Conservation (phyloP, 1,140 invertebrate species). For the Scaptomyza graminum region DNA sequence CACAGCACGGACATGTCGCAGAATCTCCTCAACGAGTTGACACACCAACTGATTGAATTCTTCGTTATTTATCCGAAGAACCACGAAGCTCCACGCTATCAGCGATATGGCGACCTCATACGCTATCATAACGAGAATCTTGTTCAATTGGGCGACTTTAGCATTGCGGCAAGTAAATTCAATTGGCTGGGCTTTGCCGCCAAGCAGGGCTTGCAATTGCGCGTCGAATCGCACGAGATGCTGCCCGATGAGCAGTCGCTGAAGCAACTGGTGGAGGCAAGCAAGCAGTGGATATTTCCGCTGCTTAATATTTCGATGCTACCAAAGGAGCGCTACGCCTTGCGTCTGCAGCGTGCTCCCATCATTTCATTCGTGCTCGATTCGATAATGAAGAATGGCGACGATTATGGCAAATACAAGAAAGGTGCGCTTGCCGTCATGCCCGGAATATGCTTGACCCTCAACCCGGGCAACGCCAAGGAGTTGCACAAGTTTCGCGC, state of each 20-base stretch:
- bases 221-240: neutral
- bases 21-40: slow-evolving; percentile 26
- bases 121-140: slow-evolving; percentile 42
- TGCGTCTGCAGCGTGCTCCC: slow-evolving; percentile 48
- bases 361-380: slow-evolving; percentile 41
- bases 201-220: slow-evolving; percentile 19
- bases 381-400: slow-evolving; percentile 12
- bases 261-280: slow-evolving; percentile 29
- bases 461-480: slow-evolving; percentile 8
- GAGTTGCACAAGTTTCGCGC: slow-evolving; percentile 56
- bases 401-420: slow-evolving; percentile 29
- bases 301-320: neutral
- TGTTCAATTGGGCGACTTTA: slow-evolving; percentile 40
- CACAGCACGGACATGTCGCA: slow-evolving; percentile 15
- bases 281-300: slow-evolving; percentile 47
- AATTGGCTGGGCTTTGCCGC: slow-evolving; percentile 40
- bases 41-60: slow-evolving; percentile 31
- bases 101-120: slow-evolving; percentile 50
- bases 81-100: neutral
- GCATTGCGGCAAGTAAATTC: slow-evolving; percentile 21
- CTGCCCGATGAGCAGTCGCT: slow-evolving; percentile 19
- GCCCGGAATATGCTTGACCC: slow-evolving; percentile 17
- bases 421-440: neutral
- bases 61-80: slow-evolving; percentile 14
- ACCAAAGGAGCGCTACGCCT: slow-evolving; percentile 38